Base-by-base conservation (phyloP, 92 coral and sea anemone genomes). In the Virgularia gustaviana region DNA sequence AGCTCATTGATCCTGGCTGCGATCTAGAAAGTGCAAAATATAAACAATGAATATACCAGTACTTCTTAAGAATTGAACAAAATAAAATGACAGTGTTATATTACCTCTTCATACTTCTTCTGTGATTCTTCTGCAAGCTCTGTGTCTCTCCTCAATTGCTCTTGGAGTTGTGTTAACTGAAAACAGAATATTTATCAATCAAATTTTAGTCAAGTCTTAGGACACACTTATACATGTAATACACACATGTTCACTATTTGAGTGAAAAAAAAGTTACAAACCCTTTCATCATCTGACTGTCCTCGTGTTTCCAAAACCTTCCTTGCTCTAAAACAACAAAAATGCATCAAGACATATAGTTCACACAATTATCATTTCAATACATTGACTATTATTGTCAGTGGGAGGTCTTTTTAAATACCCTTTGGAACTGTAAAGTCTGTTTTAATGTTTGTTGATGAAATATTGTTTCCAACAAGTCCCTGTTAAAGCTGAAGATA, bases 271-370 rank as follows among this genome's bases (percentile, higher is more conserved):
- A n/a, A n/a, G n/a, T n/a, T 19, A 45, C 99, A 77, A 62, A 94
- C 99, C 79, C 99, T 82, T 52, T 94, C 96, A 52, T 89, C 99
- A 75, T 94, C 99, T 30, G 85, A 70, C 64, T 76, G 67, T 32
- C 99, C 99, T 78, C 99, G 81, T 83, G 86, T 87, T 78, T 94
- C 99, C 74, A 94, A 75, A 22, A 89, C 99, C 70, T 89, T 94
- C 63, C 99, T 89, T 59, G 92, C 99, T 71, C 99, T 94, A 54
- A 52, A 73, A 85, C 16, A 33, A 33, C 59, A 37, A 62, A 8
- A 52, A 8, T 19, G 24, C 9, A 11, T 27, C 34, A 10, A 33
- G 1, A 16, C 15, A 32, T 59, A 43, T 43, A 43, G 51, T 2
- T 43, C 51, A 43, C 51, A 43, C 5, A 13, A 1, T 43, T 13